Evolutionary conservation across 2,797 vertebrate species (phyloP).

Genomic region (Agapornis canus): DNA sequence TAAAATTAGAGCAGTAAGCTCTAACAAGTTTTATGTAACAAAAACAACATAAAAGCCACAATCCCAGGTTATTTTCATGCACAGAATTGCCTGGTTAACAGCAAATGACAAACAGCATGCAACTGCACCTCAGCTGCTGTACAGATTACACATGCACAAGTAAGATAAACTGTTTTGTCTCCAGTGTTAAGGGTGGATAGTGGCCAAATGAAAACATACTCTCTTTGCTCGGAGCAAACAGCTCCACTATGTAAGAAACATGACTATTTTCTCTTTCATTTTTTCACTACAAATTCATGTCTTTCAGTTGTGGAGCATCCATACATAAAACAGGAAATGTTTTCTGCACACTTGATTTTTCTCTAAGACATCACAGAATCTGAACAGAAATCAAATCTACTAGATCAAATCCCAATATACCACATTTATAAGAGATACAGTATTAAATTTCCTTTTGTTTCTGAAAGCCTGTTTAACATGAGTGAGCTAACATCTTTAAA

Average conservation of each 20-base stretch:
- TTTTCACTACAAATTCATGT: neutral
- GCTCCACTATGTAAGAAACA: neutral
- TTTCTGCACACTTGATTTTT: neutral
- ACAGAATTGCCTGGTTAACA: neutral
- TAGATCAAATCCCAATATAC: neutral
- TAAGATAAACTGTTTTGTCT: neutral
- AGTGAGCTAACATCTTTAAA: neutral
- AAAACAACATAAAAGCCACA: neutral
- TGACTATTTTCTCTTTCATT: neutral
- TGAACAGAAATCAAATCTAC: neutral
- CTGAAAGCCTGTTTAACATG: neutral
- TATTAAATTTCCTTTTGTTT: neutral
- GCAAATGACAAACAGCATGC: neutral
- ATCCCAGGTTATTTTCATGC: neutral
- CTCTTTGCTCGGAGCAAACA: neutral
- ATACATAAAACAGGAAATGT: neutral
- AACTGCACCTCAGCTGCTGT: neutral
- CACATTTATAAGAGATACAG: neutral
- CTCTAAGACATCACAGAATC: neutral
- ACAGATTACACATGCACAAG: neutral
- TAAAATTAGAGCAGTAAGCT: neutral
- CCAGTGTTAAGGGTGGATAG: neutral
- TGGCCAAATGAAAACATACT: neutral
- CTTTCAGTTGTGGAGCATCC: neutral
- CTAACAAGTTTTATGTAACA: neutral